phyloP scores from a whole-genome alignment of 2,113 vertebrate species.

The Elephas maximus region DNA sequence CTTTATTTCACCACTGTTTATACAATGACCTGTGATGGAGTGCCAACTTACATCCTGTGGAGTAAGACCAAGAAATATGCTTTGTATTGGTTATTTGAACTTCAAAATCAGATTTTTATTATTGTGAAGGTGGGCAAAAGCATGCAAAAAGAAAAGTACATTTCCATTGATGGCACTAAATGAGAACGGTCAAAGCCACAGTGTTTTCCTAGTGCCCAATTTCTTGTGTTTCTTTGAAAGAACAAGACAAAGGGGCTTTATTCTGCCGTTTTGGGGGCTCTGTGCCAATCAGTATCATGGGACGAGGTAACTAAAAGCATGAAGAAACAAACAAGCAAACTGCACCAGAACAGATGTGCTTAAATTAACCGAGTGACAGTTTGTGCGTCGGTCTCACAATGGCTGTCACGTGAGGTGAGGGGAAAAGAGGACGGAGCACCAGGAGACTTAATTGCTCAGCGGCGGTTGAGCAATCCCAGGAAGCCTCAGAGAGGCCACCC shows the following conservation, averaged over 20 bases:
- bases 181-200: neutral
- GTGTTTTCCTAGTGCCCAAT: constrained; percentile 14
- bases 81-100: constrained; percentile 73
- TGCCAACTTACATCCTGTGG: constrained; percentile 79
- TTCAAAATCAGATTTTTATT: constrained; percentile 56
- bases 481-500: constrained; percentile 55
- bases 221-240: constrained; percentile 60
- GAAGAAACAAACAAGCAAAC: constrained; percentile 66
- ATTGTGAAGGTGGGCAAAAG: constrained; percentile 11
- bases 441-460: constrained; percentile 62
- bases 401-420: constrained; percentile 64
- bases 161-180: neutral
- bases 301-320: constrained; percentile 55
- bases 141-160: constrained; percentile 42
- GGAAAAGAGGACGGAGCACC: neutral
- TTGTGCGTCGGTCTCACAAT: constrained; percentile 39
- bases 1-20: constrained; percentile 81
- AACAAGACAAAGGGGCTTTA: constrained; percentile 39
- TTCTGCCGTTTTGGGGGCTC: constrained; percentile 15
- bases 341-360: constrained; percentile 73
- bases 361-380: constrained; percentile 80
- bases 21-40: constrained; percentile 71
- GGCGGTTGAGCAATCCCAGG: constrained; percentile 63
- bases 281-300: neutral
- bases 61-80: constrained; percentile 72